These are phyloP conservation scores for Macrotus californicus DNA, from an alignment of 2,113 vertebrate genomes.

Conservation along the genomic window DNA sequence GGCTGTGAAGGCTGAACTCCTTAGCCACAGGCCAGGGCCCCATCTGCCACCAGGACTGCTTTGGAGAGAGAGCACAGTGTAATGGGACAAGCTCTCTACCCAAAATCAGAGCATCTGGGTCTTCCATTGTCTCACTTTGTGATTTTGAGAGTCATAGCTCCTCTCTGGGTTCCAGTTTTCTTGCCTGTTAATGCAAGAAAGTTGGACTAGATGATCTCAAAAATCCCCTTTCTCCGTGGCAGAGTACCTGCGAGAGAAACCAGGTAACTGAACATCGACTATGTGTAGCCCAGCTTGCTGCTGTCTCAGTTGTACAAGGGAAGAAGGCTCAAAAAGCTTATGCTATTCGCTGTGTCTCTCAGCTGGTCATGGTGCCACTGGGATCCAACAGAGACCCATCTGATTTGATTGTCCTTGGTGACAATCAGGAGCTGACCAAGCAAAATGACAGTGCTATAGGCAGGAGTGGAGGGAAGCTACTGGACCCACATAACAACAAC, in stretches of 20 bases:
- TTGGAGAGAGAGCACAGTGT: background rate
- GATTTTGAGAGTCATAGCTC: background rate
- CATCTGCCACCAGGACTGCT: background rate
- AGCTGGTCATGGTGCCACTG: background rate
- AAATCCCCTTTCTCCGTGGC: background rate
- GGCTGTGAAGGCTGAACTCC: background rate
- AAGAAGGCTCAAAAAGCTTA: background rate
- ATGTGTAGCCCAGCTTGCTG: background rate
- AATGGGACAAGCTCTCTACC: background rate
- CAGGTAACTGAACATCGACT: accelerated
- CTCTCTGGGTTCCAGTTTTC: background rate
- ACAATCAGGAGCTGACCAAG: background rate
- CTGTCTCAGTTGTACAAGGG: background rate
- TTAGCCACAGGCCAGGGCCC: too few species aligned
- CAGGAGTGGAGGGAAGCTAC: too few species aligned
- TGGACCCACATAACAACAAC: background rate
- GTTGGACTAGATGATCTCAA: background rate
- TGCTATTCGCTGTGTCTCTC: background rate
- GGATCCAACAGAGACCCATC: background rate
- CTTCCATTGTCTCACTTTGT: background rate
- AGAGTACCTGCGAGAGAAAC: background rate
- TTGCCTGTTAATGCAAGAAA: background rate
- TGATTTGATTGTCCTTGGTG: background rate
- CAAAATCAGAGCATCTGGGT: background rate
- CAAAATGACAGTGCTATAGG: background rate